phyloP scores from a whole-genome alignment of 1,140 invertebrate genomes.

The Drosophila mauritiana region DNA sequence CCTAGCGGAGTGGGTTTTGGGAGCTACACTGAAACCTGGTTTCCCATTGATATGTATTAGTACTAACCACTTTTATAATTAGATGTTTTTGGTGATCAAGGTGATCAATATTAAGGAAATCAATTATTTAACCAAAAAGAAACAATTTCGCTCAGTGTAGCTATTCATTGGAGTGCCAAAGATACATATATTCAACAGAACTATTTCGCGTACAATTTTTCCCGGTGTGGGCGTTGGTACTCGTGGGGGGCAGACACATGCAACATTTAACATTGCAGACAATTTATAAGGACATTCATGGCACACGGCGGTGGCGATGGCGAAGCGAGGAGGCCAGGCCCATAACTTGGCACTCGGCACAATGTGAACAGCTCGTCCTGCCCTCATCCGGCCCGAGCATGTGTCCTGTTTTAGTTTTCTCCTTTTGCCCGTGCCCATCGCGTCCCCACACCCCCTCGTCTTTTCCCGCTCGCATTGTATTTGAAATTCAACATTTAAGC shows the following conservation, averaged over 20 bases:
- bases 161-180: too few relatives aligned
- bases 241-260: constrained; percentile 54
- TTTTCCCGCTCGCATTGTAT: constrained; percentile 62
- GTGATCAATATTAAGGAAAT: too few relatives aligned
- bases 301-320: constrained; percentile 59
- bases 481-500: constrained; percentile 81
- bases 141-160: too few relatives aligned
- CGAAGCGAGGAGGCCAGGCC: constrained; percentile 53
- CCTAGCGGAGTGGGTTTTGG: constrained; percentile 18
- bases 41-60: background rate
- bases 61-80: too few relatives aligned
- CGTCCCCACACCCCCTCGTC: background rate
- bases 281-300: constrained; percentile 81
- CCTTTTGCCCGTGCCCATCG: constrained; percentile 17
- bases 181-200: background rate
- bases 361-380: constrained; percentile 63
- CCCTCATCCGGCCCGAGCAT: constrained; percentile 37
- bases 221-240: constrained; percentile 1
- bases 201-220: background rate
- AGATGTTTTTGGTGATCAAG: too few relatives aligned
- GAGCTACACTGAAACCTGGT: constrained; percentile 5
- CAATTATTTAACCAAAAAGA: too few relatives aligned
- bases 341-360: constrained; percentile 70
- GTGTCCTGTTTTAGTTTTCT: constrained; percentile 45
- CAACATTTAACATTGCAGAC: constrained; percentile 81